Evolutionary conservation across 2,888 invertebrate genomes (phyloP), one percentile per base, ranked within the genome.

Genomic region (Eumacrocentrus americanus): DNA sequence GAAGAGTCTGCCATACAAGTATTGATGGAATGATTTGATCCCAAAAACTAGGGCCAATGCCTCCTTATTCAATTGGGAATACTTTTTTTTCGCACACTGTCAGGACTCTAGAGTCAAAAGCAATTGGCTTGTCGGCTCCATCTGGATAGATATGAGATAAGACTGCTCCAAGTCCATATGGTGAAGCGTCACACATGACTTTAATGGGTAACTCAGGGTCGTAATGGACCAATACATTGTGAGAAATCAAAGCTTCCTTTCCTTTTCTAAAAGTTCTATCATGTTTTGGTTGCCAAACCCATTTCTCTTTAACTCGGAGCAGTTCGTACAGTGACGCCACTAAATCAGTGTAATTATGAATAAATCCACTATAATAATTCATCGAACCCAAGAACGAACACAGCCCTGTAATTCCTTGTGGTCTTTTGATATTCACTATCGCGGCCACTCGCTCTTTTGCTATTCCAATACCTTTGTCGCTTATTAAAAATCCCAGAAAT

Each of bases 131-230:
- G 34, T 67, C 67, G 11, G 52, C 42, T 5, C 58, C 61, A 40
- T 68, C 50, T 1, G 62, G 3, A 65, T 60, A 34, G 9, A 60
- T 52, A 14, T 72, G 70, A 12, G 65, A 60, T 4, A 72, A 20
- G 14, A 72, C 73, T 14, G 75, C 69, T 1, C 73, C 78, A 9
- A 78, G 23, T 4, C 77, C 77, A 22, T 68, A 66, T 7, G 72
- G 72, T 7, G 74, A 77, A 0, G 81, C 81, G 69, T 83, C 81
- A 37, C 76, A 74, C 1, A 79, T 72, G 2, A 82, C 54, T 14
- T 67, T 61, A 3, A 81, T 40, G 18, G 67, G 70, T 3, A 62
- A 44, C 6, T 54, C 51, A 2, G 63, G 46, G 57, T 70, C 63
- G 37, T 59, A 71, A 58, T 67, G 68, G 9, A 38, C 42, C 23